Evolutionary conservation across 2,888 invertebrate genomes (phyloP), one percentile per base, ranked within the genome.

Genomic region (Nephrotoma guestfalica): DNA sequence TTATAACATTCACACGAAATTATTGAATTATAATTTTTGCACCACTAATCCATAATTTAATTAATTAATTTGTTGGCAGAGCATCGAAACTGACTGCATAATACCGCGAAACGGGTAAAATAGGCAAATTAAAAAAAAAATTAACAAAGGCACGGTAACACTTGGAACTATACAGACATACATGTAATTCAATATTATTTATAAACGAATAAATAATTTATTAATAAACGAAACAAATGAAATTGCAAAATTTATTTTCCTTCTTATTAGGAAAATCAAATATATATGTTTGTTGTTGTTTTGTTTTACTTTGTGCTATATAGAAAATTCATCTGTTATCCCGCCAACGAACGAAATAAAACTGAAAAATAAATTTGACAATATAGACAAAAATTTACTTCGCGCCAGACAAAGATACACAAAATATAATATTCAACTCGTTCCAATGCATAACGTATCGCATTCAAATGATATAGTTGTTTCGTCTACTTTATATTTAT

Each of bases 301-400:
- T 47, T 47, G 7, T 40, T 40, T 4, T 84, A 15, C 13, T 41
- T 41, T 41, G 41, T 6, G 84, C 41, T 84, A 84, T 41, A 47
- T 47, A 71, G 18, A 71, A 71, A 71, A 71, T 71, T 71, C 71
- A 85, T 57, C 40, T 57, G 51, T 57, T 86, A 86, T 43, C 51
- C 86, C 86, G 86, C 86, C 86, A 86, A 57, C 86, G 86, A 57
- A 51, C 86, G 57, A 51, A 51, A 51, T 51, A 43, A 51, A 51
- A 86, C 86, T 86, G 51, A 86, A 51, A 51, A 86, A 84, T 42
- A 84, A 71, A 41, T 84, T 84, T 42, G 42, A 84, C 42, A 42
- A 84, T n/a, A 15, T 84, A 84, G 15, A 47, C 11, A 84, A 84
- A 84, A 84, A 84, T 84, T 84, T 41, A 84, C 42, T 71, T 71